Base-by-base conservation (phyloP, 1,140 invertebrate species). In the Microplitis demolitor region DNA sequence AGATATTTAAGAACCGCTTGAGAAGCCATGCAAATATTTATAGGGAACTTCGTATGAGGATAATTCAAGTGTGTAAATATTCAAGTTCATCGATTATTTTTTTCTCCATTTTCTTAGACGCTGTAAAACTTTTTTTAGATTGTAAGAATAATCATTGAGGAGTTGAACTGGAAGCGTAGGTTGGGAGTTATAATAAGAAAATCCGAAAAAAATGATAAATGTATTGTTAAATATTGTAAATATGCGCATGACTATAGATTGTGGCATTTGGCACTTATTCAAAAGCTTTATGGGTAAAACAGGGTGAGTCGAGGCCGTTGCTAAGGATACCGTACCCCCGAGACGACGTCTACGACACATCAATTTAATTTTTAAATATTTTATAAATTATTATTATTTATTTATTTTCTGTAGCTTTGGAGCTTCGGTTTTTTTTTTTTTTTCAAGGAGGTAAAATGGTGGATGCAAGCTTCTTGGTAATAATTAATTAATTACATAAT, bases 231-330 rank as follows among this genome's bases (percentile, higher is more conserved):
- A 50, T 62, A 62, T 61, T 51, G 39, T 62, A 35, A 70, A 70
- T 62, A 70, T 34, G 58, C 68, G 68, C 68, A 70, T 70, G 68
- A 70, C 54, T 70, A 39, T 31, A 62, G 37, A 8, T 70, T 39
- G 61, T 70, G 68, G 68, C 58, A 66, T 72, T 72, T 60, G 62
- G 53, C 58, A 70, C 45, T 45, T 50, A 31, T 50, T 34, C 53
- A 56, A 64, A 66, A 56, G 37, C 62, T 71, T 66, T 69, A 64
- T 74, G 54, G 58, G 74, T 71, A 51, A 56, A 66, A 31, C 60
- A 73, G 68, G 69, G 67, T 70, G 70, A 69, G 66, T 72, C 74
- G 74, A 79, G 75, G 74, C 77, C 76, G 79, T 82, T 80, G 76
- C 77, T 71, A 83, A 78, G 79, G 68, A 70, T 79, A 45, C 39